Evolutionary conservation across 2,888 invertebrate genomes (phyloP).

Genomic region (Neria commutata): DNA sequence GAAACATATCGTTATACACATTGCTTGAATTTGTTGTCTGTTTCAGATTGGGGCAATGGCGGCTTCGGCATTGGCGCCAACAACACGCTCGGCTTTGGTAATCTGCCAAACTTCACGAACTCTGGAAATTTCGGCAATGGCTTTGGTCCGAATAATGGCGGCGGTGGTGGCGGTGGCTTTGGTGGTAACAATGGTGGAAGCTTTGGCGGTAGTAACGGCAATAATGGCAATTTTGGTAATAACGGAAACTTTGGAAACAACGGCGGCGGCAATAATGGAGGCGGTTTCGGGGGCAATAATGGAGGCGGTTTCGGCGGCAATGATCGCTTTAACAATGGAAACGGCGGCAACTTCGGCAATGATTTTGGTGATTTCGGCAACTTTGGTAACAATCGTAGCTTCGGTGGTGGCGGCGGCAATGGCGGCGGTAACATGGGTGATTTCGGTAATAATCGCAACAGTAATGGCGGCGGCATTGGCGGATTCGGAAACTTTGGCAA

Average conservation of each 20-base stretch:
- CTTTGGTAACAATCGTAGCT: constrained; percentile 52
- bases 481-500: constrained; percentile 28
- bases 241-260: constrained; percentile 29
- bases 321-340: constrained; percentile 9
- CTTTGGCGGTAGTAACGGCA: neutral
- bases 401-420: constrained; percentile 39
- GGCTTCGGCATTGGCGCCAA: constrained; percentile 54
- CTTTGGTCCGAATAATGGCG: constrained; percentile 38
- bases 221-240: constrained; percentile 10
- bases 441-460: constrained; percentile 23
- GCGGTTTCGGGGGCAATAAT: constrained; percentile 27
- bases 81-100: constrained; percentile 56
- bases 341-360: constrained; percentile 40
- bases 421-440: constrained; percentile 37
- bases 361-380: constrained; percentile 57
- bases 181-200: constrained; percentile 21
- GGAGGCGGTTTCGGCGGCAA: constrained; percentile 33
- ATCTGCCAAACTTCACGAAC: constrained; percentile 50
- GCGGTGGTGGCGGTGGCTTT: constrained; percentile 45
- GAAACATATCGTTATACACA: neutral
- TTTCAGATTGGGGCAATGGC: constrained; percentile 50
- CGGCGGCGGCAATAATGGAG: constrained; percentile 42
- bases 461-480: constrained; percentile 29
- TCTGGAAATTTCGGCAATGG: constrained; percentile 51
- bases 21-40: neutral